These are phyloP conservation scores for Anthonomus grandis DNA, from an alignment of 1,140 invertebrate species.

Conservation along the genomic window DNA sequence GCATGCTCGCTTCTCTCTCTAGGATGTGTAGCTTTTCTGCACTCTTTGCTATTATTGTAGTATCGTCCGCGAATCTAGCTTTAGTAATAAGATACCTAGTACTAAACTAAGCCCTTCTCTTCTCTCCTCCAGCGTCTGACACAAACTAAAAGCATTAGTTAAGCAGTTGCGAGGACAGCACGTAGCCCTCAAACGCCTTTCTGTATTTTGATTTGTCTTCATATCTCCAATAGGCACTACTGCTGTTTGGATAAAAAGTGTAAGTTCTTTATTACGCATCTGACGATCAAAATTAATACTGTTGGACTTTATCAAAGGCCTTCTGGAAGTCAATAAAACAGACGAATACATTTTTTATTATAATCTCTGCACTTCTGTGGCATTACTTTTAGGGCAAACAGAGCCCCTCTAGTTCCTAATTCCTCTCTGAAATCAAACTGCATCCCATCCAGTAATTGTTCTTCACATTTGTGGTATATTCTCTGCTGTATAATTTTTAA, in stretches of 20 bases:
- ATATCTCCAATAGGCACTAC: not conserved
- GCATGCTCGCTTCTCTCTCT: too few species aligned
- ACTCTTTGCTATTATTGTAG: not conserved
- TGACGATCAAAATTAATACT: not conserved
- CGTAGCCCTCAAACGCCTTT: too few species aligned
- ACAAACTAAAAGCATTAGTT: not conserved
- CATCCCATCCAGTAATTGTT: too few species aligned
- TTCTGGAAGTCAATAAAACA: not conserved
- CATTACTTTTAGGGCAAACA: not conserved
- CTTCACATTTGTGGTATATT: too few species aligned
- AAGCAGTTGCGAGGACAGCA: not conserved
- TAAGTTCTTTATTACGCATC: not conserved
- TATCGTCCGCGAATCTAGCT: too few species aligned
- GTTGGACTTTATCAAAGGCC: not conserved
- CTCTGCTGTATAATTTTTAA: too few species aligned
- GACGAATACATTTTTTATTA: not conserved
- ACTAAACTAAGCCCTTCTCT: too few species aligned
- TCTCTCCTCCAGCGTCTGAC: not conserved
- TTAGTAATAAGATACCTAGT: not conserved
- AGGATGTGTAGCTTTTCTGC: not conserved
- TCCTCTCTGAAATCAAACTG: too few species aligned
- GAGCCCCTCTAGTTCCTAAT: too few species aligned
- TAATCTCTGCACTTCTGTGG: not conserved
- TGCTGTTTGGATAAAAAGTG: not conserved
- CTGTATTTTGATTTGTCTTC: not conserved